Percentiles rank a stretch among this genome's conserved stretches.
Conservation (phyloP, 2,888 invertebrate species). For the Perithous albicinctus region DNA sequence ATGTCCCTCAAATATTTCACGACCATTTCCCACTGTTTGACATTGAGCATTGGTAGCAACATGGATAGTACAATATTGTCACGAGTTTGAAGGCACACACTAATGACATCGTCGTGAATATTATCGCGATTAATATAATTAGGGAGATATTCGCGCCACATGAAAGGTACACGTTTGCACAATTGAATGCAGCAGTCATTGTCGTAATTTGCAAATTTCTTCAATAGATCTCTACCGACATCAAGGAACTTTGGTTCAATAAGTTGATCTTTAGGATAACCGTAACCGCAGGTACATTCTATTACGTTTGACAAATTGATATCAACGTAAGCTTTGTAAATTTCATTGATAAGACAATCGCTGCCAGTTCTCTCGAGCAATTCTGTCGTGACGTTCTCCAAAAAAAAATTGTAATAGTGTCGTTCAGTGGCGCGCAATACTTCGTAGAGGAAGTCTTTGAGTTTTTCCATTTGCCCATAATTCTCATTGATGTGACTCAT, state of each 20-base stretch:
- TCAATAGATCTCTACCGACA: constrained; percentile 87
- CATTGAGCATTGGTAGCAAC: constrained; percentile 86
- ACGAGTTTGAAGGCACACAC: constrained; percentile 87
- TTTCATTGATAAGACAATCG: constrained; percentile 72
- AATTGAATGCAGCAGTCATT: constrained; percentile 86
- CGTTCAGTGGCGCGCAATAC: constrained; percentile 78
- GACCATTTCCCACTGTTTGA: constrained; percentile 87
- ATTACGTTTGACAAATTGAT: constrained; percentile 85
- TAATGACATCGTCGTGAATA: constrained; percentile 84
- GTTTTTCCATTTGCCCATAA: constrained; percentile 73
- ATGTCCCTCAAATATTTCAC: constrained; percentile 86
- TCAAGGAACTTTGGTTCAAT: constrained; percentile 85
- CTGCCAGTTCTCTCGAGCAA: constrained; percentile 70
- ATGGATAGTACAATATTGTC: constrained; percentile 87
- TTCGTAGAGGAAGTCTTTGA: constrained; percentile 76
- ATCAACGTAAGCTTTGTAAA: constrained; percentile 87
- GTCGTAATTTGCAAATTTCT: constrained; percentile 85
- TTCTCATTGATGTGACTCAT: constrained; percentile 73
- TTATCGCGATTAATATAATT: constrained; percentile 85
- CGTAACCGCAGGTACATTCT: constrained; percentile 88
- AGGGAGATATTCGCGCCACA: constrained; percentile 87
- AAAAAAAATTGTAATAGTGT: constrained; percentile 78
- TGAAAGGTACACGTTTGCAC: constrained; percentile 87
- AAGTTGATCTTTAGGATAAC: constrained; percentile 86
- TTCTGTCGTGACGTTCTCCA: constrained; percentile 75